A percentile compares a stretch with the other conserved stretches of the same genome.
phyloP scores from a whole-genome alignment of 2,888 invertebrate species.

The Aromia moschata region DNA sequence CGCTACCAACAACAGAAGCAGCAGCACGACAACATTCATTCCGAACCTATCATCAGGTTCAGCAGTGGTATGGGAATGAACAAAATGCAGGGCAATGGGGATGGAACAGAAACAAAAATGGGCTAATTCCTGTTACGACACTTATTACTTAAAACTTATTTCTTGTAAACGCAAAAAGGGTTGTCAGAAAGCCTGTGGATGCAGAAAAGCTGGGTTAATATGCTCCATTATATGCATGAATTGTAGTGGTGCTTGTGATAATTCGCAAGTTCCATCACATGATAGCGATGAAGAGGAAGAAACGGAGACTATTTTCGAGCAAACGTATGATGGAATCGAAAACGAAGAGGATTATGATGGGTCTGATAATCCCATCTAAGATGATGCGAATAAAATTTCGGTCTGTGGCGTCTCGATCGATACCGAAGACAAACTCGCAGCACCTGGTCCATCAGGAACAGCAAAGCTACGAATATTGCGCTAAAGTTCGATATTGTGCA shows the following conservation, averaged over 20 bases:
- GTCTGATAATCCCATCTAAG: background rate
- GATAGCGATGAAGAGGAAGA: constrained; percentile 47
- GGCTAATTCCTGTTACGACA: constrained; percentile 21
- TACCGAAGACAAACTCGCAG: background rate
- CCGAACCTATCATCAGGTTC: constrained; percentile 39
- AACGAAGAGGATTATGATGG: constrained; percentile 25
- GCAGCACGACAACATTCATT: constrained; percentile 35
- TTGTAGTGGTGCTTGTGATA: too few relatives aligned
- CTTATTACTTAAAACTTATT: constrained; percentile 9
- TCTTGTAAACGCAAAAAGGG: too few relatives aligned
- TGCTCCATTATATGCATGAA: background rate
- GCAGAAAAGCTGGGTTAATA: background rate
- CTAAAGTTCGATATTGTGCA: constrained; percentile 5
- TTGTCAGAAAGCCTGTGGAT: background rate
- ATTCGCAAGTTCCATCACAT: too few relatives aligned
- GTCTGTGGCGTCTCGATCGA: constrained; percentile 4
- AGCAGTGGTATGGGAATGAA: constrained; percentile 34
- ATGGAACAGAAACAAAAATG: constrained; percentile 37
- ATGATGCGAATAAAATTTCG: constrained; percentile 5
- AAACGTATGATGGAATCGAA: constrained; percentile 38
- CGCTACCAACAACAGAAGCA: constrained; percentile 35
- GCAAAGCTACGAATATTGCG: constrained; percentile 4
- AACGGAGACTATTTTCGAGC: constrained; percentile 39
- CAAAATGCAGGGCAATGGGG: constrained; percentile 34
- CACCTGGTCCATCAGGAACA: constrained; percentile 4